Conservation (phyloP, 92 coral and sea anemone genomes). For the Palythoa caribaeorum region DNA sequence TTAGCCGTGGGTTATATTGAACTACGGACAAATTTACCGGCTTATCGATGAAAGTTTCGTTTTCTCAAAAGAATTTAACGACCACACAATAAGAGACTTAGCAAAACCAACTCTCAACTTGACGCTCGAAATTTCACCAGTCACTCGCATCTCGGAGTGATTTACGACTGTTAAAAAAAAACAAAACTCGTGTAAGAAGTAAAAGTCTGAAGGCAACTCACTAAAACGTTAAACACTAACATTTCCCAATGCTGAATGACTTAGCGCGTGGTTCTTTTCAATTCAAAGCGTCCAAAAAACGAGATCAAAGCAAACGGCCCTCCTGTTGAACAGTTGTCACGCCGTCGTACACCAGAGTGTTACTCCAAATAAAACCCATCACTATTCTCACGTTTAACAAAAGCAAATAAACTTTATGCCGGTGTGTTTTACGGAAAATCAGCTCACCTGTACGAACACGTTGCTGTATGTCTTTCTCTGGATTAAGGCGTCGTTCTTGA, state of each 20-base stretch:
- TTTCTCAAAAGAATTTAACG: background rate
- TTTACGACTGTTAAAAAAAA: background rate
- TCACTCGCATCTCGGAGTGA: background rate
- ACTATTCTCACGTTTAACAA: slow-evolving; percentile 41
- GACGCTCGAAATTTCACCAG: slow-evolving; percentile 1
- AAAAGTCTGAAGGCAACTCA: background rate
- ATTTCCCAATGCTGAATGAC: background rate
- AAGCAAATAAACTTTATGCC: slow-evolving; percentile 43
- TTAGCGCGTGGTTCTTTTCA: background rate
- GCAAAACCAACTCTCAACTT: slow-evolving; percentile 15
- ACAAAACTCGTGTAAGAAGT: background rate
- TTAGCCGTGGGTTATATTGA: background rate
- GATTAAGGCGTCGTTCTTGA: background rate
- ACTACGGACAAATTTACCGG: background rate
- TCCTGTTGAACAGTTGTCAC: background rate
- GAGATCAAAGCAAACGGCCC: background rate
- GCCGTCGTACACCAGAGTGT: background rate
- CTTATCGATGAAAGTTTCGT: background rate
- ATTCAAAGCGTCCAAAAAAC: background rate
- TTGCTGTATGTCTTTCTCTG: background rate
- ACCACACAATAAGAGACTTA: slow-evolving; percentile 8
- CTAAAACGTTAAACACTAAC: background rate
- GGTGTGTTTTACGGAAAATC: background rate
- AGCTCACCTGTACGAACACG: slow-evolving; percentile 18
- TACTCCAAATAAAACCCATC: background rate